These are phyloP conservation scores for Zaprionus lineosus DNA, from an alignment of 2,888 invertebrate genomes.

Conservation along the genomic window DNA sequence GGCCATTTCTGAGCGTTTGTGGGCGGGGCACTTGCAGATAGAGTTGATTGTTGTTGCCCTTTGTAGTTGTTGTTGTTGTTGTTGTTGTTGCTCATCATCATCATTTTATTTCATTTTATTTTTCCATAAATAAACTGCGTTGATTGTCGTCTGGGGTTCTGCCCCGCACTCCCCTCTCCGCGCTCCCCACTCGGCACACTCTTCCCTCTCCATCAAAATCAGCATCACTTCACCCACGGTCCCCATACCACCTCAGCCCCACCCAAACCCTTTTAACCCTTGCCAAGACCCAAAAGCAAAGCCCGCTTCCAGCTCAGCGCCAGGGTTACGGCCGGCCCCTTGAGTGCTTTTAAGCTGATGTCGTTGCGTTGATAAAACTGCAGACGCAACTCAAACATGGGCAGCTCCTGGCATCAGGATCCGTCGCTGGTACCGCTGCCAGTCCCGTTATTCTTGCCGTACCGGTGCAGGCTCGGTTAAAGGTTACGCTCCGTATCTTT, in stretches of 20 bases:
- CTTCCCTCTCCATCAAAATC: too few relatives aligned
- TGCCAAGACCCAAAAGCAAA: too few relatives aligned
- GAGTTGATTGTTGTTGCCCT: constrained; percentile 46
- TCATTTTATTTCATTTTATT: constrained; percentile 79
- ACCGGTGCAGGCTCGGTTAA: constrained; percentile 38
- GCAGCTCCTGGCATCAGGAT: constrained; percentile 40
- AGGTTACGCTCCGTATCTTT: constrained; percentile 76
- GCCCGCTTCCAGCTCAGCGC: too few relatives aligned
- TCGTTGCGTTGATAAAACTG: constrained; percentile 74
- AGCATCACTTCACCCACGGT: too few relatives aligned
- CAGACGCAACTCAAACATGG: constrained; percentile 66
- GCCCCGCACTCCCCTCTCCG: background rate
- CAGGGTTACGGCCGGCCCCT: constrained; percentile 55
- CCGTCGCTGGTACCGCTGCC: constrained; percentile 13
- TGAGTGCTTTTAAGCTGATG: constrained; percentile 77
- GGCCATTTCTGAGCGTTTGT: constrained; percentile 15
- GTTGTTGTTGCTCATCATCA: constrained; percentile 65
- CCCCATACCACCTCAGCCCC: too few relatives aligned
- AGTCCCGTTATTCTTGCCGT: too few relatives aligned
- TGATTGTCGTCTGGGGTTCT: constrained; percentile 66
- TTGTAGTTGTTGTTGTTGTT: constrained; percentile 34
- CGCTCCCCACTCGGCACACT: background rate
- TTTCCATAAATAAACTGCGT: constrained; percentile 79
- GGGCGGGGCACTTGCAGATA: constrained; percentile 46
- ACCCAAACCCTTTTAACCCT: constrained; percentile 55